Percentiles rank a stretch among this genome's conserved stretches.
Conservation (phyloP, 2,797 vertebrate species). For the Enoplosus armatus region DNA sequence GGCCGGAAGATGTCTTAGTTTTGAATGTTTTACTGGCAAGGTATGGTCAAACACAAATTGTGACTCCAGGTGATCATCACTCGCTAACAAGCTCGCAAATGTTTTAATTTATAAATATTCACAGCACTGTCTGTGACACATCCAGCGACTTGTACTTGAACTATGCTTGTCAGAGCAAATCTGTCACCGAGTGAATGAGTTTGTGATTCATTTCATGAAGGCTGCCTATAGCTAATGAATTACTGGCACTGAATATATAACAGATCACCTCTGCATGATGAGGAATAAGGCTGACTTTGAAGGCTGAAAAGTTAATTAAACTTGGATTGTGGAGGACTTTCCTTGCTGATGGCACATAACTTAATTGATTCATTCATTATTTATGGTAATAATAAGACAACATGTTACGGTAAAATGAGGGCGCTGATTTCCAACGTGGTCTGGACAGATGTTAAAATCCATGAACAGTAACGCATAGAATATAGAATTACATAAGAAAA, state of each 20-base stretch:
- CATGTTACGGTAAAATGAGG: neutral
- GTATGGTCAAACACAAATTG: slow-evolving; percentile 21
- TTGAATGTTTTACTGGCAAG: slow-evolving; percentile 26
- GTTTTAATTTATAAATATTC: slow-evolving; percentile 16
- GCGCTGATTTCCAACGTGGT: neutral
- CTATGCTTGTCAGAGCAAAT: slow-evolving; percentile 33
- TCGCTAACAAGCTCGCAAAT: neutral
- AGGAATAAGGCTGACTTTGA: slow-evolving; percentile 29
- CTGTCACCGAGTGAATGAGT: slow-evolving; percentile 18
- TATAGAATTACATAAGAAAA: neutral
- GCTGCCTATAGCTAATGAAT: slow-evolving; percentile 23
- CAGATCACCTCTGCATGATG: slow-evolving; percentile 15
- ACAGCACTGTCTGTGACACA: neutral
- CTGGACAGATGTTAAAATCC: neutral
- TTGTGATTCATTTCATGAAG: slow-evolving; percentile 31
- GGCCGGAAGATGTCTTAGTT: slow-evolving; percentile 8
- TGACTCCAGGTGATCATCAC: neutral
- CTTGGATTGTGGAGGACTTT: slow-evolving; percentile 1
- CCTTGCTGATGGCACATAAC: neutral
- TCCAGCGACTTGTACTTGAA: slow-evolving; percentile 27
- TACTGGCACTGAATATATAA: slow-evolving; percentile 22
- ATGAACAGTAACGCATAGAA: neutral
- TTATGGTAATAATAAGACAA: slow-evolving; percentile 32
- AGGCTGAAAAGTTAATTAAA: slow-evolving; percentile 38
- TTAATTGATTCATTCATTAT: slow-evolving; percentile 16